Conservation (phyloP, 2,113 vertebrate species). For the Heterotilapia buettikoferi region DNA sequence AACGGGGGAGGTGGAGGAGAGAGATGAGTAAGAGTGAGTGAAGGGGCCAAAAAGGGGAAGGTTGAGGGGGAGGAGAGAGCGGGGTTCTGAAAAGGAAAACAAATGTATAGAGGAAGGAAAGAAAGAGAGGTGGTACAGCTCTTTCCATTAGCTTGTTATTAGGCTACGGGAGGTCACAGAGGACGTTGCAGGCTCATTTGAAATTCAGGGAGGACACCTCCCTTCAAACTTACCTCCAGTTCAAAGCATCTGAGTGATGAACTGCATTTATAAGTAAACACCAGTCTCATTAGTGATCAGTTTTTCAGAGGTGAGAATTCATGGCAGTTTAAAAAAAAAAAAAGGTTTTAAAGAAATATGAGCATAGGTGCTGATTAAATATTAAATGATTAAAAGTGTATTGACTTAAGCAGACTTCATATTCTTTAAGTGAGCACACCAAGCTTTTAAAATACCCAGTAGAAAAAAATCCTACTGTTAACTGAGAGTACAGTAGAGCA, state of each 20-base stretch:
- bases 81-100: conserved; percentile 33
- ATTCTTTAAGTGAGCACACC: not conserved
- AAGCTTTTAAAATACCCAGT: not conserved
- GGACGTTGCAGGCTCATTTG: conserved; percentile 28
- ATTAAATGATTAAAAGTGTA: not conserved
- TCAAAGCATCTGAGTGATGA: not conserved
- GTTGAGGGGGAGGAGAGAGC: conserved; percentile 6
- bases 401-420: not conserved
- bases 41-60: not conserved
- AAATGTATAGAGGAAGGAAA: conserved; percentile 50
- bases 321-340: rapidly evolving
- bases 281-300: rapidly evolving
- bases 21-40: not conserved
- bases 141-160: conserved; percentile 38
- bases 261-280: not conserved
- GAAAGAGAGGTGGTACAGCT: conserved; percentile 14
- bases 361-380: not conserved
- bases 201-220: conserved; percentile 7
- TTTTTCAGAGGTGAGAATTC: not conserved
- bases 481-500: rapidly evolving
- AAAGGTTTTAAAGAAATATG: not conserved
- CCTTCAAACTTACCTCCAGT: not conserved
- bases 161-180: conserved; percentile 31
- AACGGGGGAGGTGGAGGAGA: conserved; percentile 14
- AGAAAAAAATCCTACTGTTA: not conserved